Base-by-base conservation (phyloP, 1,140 invertebrate genomes). In the Listronotus oregonensis region DNA sequence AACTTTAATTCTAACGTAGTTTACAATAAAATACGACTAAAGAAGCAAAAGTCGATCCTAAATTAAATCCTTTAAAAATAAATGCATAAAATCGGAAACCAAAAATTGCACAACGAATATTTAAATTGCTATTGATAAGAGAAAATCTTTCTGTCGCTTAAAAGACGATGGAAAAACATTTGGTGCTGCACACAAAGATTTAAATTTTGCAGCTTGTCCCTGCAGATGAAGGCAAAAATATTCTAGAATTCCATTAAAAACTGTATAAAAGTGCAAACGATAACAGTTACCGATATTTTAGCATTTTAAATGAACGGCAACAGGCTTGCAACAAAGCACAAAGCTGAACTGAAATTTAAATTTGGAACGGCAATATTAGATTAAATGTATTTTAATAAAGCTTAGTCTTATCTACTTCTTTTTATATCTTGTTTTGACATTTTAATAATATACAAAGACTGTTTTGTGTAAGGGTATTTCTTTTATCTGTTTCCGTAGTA, bases 231-330 rank as follows among this genome's bases (percentile, higher is more conserved):
- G 34, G 34, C 21, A 27, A 17, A 46, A 47, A 47, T 47, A 47
- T 27, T 47, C 44, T 27, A n/a, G n/a, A 47, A 47, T 47, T 17
- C 15, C 21, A 47, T 47, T 47, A 10, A 47, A 47, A 18, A 47
- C 44, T 62, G 47, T 52, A 46, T 39, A 50, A 61, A 61, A 61
- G 47, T 61, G 60, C 60, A 62, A 43, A 42, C 49, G 60, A 62
- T 62, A 62, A 62, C 60, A 62, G 43, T 52, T 39, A 62, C 60
- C 51, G 31, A 27, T 47, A 54, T 62, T 62, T 62, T 62, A 62
- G 60, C 60, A 62, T 62, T 62, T 52, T 62, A 62, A 62, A 62
- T 62, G 60, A 62, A 62, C 37, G 60, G 60, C 60, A 62, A 62
- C 60, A 62, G 49, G 60, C 60, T 47, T 34, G 31, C 34, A 58